Evolutionary conservation across 2,797 vertebrate species (phyloP), one percentile per base, ranked within the genome.

Genomic region (Sebastes taczanowskii): DNA sequence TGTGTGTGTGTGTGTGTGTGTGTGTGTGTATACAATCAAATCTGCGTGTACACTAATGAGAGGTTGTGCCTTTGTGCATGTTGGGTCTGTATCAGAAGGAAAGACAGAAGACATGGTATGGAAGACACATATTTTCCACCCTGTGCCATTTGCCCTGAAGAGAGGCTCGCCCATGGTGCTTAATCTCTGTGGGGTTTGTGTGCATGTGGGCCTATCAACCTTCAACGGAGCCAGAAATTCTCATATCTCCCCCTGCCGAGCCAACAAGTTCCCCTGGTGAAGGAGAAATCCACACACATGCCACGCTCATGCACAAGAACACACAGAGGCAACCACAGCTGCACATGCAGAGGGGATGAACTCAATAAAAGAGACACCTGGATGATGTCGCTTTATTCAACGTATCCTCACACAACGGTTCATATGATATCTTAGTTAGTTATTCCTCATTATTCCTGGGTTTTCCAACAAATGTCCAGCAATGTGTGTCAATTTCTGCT

Each of bases 141-240:
- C 18, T 53, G 60, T 80, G 83, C 74, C 77, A 85, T 85, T 88
- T 88, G 80, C 90, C 89, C 83, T 3, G 78, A 91, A 89, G 86
- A 88, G 71, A 81, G 63, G 74, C 71, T 90, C 80, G 84, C 78
- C 84, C 52, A 22, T 71, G 71, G 68, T 75, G 60, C 81, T 84
- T 85, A 82, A 90, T 92, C 90, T 93, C 78, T 81, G 83, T 58
- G 78, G 62, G 73, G 70, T 80, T 83, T 83, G 81, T 79, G 75
- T 78, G 82, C 25, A 64, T 76, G 80, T 83, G 86, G 84, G 88
- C 78, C 83, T 88, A 90, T 91, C 88, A 81, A 74, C 84, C 86
- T 83, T 73, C 81, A 82, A 35, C 78, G 1, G 76, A 73, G 83
- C 87, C 86, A 87, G 71, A 91, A 76, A 86, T 74, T 65, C 76